phyloP scores from a whole-genome alignment of 2,888 invertebrate species.

The Drosophila melanosoma region DNA sequence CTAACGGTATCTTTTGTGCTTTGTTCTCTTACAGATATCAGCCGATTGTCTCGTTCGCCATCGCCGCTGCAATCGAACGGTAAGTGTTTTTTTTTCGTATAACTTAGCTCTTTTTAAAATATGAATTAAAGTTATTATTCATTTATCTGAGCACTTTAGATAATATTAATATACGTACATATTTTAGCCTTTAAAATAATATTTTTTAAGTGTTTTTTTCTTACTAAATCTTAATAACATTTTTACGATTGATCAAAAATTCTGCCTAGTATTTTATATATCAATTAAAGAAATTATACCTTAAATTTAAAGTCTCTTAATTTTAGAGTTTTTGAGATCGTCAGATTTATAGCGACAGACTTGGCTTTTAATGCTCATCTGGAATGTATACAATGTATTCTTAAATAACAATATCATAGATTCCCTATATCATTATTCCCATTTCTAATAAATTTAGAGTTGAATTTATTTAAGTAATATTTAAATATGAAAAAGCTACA shows the following conservation, averaged over 20 bases:
- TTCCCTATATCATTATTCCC: background rate
- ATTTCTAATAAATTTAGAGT: fast-evolving
- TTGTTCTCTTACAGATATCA: slow-evolving; percentile 84
- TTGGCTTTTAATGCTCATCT: background rate
- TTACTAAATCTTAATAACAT: too few relatives aligned
- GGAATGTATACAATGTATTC: background rate
- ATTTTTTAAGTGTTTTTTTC: too few relatives aligned
- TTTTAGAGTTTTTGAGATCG: background rate
- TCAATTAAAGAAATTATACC: too few relatives aligned
- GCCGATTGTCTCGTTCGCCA: slow-evolving; percentile 90
- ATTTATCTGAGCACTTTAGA: background rate
- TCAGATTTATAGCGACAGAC: background rate
- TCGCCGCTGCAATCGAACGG: slow-evolving; percentile 91
- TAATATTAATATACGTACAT: too few relatives aligned
- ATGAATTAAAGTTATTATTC: too few relatives aligned
- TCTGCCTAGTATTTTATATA: too few relatives aligned
- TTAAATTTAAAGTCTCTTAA: background rate
- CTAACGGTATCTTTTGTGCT: slow-evolving; percentile 1
- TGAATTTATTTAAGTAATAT: background rate
- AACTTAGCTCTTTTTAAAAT: background rate
- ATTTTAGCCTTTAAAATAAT: too few relatives aligned
- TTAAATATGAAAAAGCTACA: background rate
- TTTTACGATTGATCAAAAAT: too few relatives aligned
- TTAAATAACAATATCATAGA: background rate
- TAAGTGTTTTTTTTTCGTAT: slow-evolving; percentile 84